Percentiles rank a stretch among this genome's conserved stretches.
These are phyloP conservation scores for Dicrostonyx torquatus DNA, from an alignment of 2,797 vertebrate species.

Conservation along the genomic window DNA sequence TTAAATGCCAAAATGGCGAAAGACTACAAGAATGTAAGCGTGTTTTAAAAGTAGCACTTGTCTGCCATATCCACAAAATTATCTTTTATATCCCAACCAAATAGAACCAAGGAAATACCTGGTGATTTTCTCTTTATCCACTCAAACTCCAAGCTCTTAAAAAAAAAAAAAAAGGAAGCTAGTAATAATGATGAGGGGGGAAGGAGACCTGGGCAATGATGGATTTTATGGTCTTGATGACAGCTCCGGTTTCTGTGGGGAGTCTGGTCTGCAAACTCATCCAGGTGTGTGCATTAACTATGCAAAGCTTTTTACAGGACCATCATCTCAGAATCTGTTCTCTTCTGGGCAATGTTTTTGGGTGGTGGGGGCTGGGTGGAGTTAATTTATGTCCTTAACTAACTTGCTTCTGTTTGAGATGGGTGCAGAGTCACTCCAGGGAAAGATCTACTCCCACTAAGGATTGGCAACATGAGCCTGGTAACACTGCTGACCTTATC, in stretches of 20 bases:
- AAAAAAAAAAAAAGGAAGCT: neutral
- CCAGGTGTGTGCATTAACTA: neutral
- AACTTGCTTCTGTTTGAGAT: constrained; percentile 53
- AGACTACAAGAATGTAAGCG: neutral
- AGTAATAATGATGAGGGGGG: neutral
- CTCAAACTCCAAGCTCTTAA: neutral
- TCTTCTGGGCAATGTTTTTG: neutral
- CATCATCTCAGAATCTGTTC: neutral
- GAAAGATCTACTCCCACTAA: constrained; percentile 3
- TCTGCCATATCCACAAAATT: neutral
- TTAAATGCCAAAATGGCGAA: constrained; percentile 61
- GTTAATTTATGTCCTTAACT: neutral
- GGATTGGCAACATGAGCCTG: neutral
- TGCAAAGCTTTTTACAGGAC: neutral
- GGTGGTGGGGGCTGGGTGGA: neutral
- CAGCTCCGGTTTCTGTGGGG: neutral
- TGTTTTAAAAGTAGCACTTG: neutral
- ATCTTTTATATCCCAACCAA: neutral
- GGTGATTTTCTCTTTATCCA: constrained; percentile 9
- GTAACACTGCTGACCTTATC: neutral
- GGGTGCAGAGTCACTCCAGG: neutral
- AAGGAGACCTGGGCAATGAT: neutral
- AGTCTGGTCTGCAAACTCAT: neutral
- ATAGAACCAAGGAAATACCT: neutral
- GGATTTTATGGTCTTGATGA: neutral